Evolutionary conservation across 2,797 vertebrate species (phyloP).

Genomic region (Cephalopachus bancanus): DNA sequence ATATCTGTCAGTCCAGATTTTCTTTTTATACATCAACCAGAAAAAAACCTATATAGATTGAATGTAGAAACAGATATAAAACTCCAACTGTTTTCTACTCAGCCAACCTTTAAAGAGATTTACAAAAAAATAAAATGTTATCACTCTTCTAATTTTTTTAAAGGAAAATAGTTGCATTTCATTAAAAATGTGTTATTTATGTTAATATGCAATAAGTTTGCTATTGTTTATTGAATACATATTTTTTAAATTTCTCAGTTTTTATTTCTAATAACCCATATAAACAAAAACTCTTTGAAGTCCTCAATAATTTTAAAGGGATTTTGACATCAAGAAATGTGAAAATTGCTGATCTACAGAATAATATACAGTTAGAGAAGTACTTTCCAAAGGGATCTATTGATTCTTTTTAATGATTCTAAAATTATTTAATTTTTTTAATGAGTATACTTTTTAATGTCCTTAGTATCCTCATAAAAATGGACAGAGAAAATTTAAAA

Average conservation of each 20-base stretch:
- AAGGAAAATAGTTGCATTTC: slow-evolving; percentile 35
- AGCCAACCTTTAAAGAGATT: slow-evolving; percentile 32
- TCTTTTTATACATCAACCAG: not conserved
- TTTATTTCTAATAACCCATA: slow-evolving; percentile 44
- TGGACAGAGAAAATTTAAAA: slow-evolving; percentile 47
- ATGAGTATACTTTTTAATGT: slow-evolving; percentile 23
- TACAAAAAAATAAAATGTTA: not conserved
- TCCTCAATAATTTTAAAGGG: slow-evolving; percentile 38
- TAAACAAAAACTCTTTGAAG: slow-evolving; percentile 49
- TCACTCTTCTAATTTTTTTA: slow-evolving; percentile 1
- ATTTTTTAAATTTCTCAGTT: slow-evolving; percentile 3
- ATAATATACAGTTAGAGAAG: not conserved
- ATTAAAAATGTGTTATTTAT: slow-evolving; percentile 53
- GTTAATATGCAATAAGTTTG: not conserved
- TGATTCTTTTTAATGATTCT: slow-evolving; percentile 61
- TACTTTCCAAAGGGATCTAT: not conserved
- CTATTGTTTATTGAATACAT: slow-evolving; percentile 27
- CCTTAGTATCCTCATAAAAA: slow-evolving; percentile 46
- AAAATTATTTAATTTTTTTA: slow-evolving; percentile 68
- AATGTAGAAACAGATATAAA: slow-evolving; percentile 1
- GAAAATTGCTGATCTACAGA: not conserved
- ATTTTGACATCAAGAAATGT: slow-evolving; percentile 32
- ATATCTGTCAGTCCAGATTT: slow-evolving; percentile 19
- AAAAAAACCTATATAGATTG: not conserved
- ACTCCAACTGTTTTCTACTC: not conserved